Percentiles rank a stretch among this genome's conserved stretches.
phyloP scores from a whole-genome alignment of 2,888 invertebrate species.

The Myopa testacea region DNA sequence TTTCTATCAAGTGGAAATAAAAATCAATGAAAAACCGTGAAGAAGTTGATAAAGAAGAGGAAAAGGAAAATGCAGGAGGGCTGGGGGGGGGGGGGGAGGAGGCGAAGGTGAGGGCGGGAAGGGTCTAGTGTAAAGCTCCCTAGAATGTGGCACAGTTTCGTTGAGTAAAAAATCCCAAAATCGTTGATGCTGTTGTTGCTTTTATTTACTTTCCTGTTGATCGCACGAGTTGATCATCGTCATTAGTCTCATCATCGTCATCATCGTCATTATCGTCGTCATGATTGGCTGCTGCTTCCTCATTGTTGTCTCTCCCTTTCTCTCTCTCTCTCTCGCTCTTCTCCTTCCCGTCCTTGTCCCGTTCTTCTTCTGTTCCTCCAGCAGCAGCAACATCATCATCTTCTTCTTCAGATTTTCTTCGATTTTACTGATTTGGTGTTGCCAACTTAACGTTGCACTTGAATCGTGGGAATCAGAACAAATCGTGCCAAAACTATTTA shows the following conservation, averaged over 20 bases:
- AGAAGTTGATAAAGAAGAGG: not conserved
- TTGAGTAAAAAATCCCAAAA: not conserved
- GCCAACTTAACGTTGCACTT: constrained; percentile 50
- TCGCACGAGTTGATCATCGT: not conserved
- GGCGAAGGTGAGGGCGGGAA: not conserved
- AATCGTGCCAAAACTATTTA: constrained; percentile 58
- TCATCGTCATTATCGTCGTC: constrained; percentile 2
- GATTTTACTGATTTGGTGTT: constrained; percentile 32
- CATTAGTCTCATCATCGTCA: not conserved
- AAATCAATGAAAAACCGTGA: constrained; percentile 16
- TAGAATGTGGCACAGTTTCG: constrained; percentile 33
- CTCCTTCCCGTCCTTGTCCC: not conserved
- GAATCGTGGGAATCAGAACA: constrained; percentile 58
- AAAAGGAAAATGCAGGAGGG: not conserved
- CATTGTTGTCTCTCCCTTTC: not conserved
- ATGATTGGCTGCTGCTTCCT: not conserved
- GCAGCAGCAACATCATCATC: not conserved
- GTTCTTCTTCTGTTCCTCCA: not conserved
- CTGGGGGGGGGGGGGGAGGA: not conserved
- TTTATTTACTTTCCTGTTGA: not conserved
- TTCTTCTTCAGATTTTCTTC: constrained; percentile 6
- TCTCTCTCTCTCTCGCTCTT: not conserved
- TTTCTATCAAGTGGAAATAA: constrained; percentile 14
- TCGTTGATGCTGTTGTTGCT: not conserved
- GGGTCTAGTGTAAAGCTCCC: not conserved